A percentile compares a stretch with the other conserved stretches of the same genome.
phyloP scores from a whole-genome alignment of 2,113 vertebrate genomes.

The Uria aalge region DNA sequence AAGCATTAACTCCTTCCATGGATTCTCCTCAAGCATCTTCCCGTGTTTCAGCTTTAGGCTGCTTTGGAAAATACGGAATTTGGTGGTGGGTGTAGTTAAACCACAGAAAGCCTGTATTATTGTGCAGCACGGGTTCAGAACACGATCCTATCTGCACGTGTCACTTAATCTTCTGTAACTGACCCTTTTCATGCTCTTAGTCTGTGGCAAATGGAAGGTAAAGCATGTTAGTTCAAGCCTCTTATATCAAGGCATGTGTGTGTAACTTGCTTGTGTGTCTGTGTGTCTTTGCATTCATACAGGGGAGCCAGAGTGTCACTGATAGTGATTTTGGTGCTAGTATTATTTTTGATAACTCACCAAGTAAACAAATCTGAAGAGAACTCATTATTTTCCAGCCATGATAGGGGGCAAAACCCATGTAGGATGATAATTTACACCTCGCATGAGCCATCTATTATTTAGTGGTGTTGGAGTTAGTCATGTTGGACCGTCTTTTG shows the following conservation, averaged over 20 bases:
- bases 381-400: background rate
- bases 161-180: conserved; percentile 11
- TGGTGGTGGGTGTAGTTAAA: background rate
- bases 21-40: background rate
- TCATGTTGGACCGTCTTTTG: rapidly evolving
- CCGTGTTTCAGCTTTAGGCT: background rate
- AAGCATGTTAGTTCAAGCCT: background rate
- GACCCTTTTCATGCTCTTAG: background rate
- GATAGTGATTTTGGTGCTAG: background rate
- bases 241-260: background rate
- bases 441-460: background rate
- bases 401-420: background rate
- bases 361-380: background rate
- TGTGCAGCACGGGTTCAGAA: background rate
- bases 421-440: background rate
- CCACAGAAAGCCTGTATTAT: background rate
- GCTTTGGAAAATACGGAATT: background rate
- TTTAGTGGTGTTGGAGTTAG: background rate
- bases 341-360: background rate
- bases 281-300: background rate
- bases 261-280: background rate
- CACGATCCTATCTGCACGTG: background rate
- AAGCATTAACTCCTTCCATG: conserved; percentile 24
- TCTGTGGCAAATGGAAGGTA: background rate
- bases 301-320: background rate